Base-by-base conservation (phyloP, 1,140 invertebrate genomes). In the Drosophila tristis region DNA sequence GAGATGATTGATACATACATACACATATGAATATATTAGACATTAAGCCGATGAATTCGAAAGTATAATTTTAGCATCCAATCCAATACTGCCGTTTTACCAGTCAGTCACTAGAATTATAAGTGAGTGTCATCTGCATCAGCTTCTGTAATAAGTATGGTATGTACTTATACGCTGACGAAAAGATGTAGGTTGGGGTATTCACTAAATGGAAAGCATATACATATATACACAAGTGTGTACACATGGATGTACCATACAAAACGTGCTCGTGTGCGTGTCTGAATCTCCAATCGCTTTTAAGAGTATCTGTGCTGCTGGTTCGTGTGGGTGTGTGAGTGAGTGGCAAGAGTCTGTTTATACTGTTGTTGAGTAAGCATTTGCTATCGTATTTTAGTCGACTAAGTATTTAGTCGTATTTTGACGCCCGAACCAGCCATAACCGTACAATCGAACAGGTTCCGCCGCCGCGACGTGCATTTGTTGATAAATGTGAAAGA, bases 321-420 rank as follows among this genome's bases (percentile, higher is more conserved):
- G 61, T 55, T 49, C 23, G 43, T 49, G 45, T 45, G 20, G 39
- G 53, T 43, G n/a, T 60, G 29, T 57, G 29, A 53, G 29, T 57
- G 29, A 53, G 49, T 31, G 64, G 16, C 35, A 51, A 43, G 50
- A 29, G 55, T 59, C 49, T 78, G 74, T 73, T 73, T 79, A 68
- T 74, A 50, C 63, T 60, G 62, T 45, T 78, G 68, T 74, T 68
- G 65, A 79, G 58, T 78, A 78, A 73, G 61, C 68, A 58, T 79
- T 74, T 67, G 54, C 62, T 68, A 66, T 79, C 43, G 55, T 63
- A 67, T 79, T 79, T 79, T 65, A 79, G 77, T 79, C 70, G 70
- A 60, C 63, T 74, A 79, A 74, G 54, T 65, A 62, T 64, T 20
- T 20, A 20, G 20, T 20, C 20, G 20, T 20, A 20, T 20, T 20